Evolutionary conservation across 2,888 invertebrate species (phyloP).

Genomic region (Protonemura montana): DNA sequence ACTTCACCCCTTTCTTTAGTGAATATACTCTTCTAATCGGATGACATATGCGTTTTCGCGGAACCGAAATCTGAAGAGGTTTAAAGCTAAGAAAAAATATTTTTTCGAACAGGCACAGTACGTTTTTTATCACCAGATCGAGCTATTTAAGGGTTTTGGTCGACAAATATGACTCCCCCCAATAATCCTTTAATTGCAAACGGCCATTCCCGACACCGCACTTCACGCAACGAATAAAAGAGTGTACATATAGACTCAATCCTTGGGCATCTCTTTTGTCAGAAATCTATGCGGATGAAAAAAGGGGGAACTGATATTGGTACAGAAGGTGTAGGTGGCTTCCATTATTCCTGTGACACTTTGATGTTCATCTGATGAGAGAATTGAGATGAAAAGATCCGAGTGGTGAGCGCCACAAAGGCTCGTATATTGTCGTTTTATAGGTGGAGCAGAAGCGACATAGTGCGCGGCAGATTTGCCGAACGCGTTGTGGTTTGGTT

Average conservation of each 20-base stretch:
- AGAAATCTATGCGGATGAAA: not conserved
- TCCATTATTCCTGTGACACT: constrained; percentile 32
- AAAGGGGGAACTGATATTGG: not conserved
- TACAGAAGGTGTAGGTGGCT: constrained; percentile 16
- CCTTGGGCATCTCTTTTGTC: not conserved
- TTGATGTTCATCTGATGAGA: constrained; percentile 38
- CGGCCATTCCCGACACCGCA: not conserved
- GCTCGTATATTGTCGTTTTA: constrained; percentile 20
- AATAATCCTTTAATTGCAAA: constrained; percentile 17
- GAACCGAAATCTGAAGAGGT: too few relatives aligned
- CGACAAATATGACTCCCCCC: not conserved
- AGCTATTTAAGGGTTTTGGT: not conserved
- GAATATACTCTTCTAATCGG: too few relatives aligned
- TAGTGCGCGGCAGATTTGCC: not conserved
- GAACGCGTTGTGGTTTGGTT: not conserved
- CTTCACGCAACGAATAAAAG: constrained; percentile 8
- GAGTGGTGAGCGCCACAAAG: not conserved
- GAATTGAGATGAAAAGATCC: constrained; percentile 18
- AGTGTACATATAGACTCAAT: not conserved
- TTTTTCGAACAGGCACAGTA: too few relatives aligned
- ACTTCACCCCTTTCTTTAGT: too few relatives aligned
- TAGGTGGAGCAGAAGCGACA: not conserved
- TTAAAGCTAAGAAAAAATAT: too few relatives aligned
- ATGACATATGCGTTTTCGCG: too few relatives aligned
- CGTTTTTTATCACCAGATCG: not conserved